These are phyloP conservation scores for Sitta europaea DNA, from an alignment of 2,113 vertebrate species.

Conservation along the genomic window DNA sequence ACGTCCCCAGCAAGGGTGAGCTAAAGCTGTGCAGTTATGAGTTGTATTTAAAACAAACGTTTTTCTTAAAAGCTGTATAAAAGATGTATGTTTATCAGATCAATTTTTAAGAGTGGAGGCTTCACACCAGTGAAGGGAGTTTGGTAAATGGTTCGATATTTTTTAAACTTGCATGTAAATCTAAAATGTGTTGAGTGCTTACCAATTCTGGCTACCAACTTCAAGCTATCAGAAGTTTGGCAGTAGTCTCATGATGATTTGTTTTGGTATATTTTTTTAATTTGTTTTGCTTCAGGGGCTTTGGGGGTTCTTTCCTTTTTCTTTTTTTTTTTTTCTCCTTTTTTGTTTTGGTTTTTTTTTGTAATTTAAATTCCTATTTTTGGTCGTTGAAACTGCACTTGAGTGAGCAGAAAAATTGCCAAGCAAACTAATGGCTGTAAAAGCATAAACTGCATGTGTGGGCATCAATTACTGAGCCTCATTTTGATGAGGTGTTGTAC, in stretches of 20 bases:
- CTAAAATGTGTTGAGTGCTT: conserved; percentile 84
- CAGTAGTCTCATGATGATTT: conserved; percentile 76
- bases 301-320: background rate
- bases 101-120: conserved; percentile 82
- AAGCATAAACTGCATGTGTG: conserved; percentile 95
- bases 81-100: conserved; percentile 88
- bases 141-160: conserved; percentile 74
- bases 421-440: conserved; percentile 87
- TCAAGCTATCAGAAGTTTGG: conserved; percentile 79
- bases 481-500: conserved; percentile 92
- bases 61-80: conserved; percentile 77
- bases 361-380: conserved; percentile 65
- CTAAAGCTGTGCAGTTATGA: conserved; percentile 66
- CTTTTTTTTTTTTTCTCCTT: background rate
- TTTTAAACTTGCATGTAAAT: conserved; percentile 89
- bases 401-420: conserved; percentile 83
- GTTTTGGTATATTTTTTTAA: background rate
- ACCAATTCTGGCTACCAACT: conserved; percentile 83
- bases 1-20: conserved; percentile 58
- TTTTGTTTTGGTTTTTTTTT: background rate
- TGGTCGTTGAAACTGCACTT: conserved; percentile 82
- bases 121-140: conserved; percentile 76
- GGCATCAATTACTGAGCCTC: conserved; percentile 88
- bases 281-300: conserved; percentile 8
- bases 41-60: conserved; percentile 79